Evolutionary conservation across 2,888 invertebrate species (phyloP), one percentile per base, ranked within the genome.

Genomic region (Hermaeophaga mercurialis): DNA sequence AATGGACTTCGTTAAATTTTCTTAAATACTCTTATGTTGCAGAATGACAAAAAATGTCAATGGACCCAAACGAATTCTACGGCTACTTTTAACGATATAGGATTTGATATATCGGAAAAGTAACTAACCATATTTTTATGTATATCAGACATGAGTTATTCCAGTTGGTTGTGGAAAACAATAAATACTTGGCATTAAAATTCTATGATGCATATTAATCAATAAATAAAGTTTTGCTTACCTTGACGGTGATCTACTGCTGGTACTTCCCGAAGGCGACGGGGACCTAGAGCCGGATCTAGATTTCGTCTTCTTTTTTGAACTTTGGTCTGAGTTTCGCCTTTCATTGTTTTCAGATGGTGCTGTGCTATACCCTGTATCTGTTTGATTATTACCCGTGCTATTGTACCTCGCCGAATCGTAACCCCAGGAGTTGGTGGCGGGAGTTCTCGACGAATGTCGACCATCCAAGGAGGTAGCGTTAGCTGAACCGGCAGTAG

Each of bases 201-300:
- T n/a, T n/a, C n/a, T n/a, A n/a, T n/a, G n/a, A n/a, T n/a, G n/a
- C n/a, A n/a, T n/a, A n/a, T n/a, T n/a, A n/a, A n/a, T n/a, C n/a
- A n/a, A n/a, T n/a, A n/a, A n/a, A n/a, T n/a, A n/a, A n/a, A n/a
- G n/a, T n/a, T n/a, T n/a, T 22, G 6, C 52, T 63, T 67, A 73
- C 73, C 73, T 73, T 49, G 82, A 81, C 68, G 80, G 81, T 61
- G 83, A 82, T 68, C 82, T 76, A 70, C 81, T 82, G 59, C 82
- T 82, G 54, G 80, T 79, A 66, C 81, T 81, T 36, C 81, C 81
- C 58, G 79, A 79, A 52, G 82, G 81, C 61, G 79, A 80, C 56
- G 81, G 80, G 66, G 82, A 81, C 64, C 81, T 75, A 24, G 80
- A 80, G 63, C 82, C 82, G 65, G 79, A 79, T 73, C 72, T 74